These are phyloP conservation scores for Plutomurus gul DNA, from an alignment of 1,140 invertebrate species.

Conservation along the genomic window DNA sequence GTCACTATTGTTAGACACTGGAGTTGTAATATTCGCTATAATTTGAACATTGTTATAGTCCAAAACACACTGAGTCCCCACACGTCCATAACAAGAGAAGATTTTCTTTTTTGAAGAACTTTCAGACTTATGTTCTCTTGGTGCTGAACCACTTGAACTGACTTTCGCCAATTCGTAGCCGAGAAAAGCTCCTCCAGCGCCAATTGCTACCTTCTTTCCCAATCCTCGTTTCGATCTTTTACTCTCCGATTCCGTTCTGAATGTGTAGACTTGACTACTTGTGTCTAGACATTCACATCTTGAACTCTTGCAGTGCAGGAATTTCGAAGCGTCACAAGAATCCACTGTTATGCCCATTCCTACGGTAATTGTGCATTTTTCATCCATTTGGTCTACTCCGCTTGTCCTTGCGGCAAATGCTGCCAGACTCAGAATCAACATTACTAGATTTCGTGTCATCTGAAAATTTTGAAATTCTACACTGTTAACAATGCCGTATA, in stretches of 20 bases:
- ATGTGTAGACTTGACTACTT: slow-evolving; percentile 39
- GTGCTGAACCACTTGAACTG: neutral
- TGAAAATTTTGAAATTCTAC: neutral
- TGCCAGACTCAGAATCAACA: neutral
- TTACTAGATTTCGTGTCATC: neutral
- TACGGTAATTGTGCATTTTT: slow-evolving; percentile 18
- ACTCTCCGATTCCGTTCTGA: neutral
- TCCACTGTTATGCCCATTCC: slow-evolving; percentile 7
- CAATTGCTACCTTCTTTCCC: slow-evolving; percentile 22
- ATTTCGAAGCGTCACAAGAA: slow-evolving; percentile 37
- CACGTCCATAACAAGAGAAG: slow-evolving; percentile 33
- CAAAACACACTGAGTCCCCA: slow-evolving; percentile 31
- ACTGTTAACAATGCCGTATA: neutral
- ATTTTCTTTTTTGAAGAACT: slow-evolving; percentile 26
- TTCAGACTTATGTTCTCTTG: neutral
- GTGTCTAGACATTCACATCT: slow-evolving; percentile 37
- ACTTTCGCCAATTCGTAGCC: slow-evolving; percentile 34
- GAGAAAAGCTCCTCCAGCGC: slow-evolving; percentile 4
- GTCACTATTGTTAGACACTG: neutral
- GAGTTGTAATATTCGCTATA: neutral
- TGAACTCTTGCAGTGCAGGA: slow-evolving; percentile 19
- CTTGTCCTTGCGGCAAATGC: too few relatives aligned
- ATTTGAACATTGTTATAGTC: slow-evolving; percentile 25
- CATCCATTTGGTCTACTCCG: neutral
- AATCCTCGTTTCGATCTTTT: slow-evolving; percentile 3